Evolutionary conservation across 23 tunicate species (phyloP).

Genomic region (Halocynthia aurantium): DNA sequence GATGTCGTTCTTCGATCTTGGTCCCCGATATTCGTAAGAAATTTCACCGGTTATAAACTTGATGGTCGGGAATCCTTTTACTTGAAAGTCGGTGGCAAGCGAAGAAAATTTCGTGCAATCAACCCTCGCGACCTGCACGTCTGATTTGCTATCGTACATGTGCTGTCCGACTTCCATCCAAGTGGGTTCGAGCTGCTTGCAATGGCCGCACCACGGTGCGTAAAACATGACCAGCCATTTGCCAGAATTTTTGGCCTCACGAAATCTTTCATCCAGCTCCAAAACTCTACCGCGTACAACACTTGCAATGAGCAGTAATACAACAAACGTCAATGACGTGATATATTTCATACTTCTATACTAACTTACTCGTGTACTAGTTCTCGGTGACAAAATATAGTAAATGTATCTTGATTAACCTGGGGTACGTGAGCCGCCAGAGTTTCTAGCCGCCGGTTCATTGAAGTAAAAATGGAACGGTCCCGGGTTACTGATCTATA

Average conservation of each 20-base stretch:
- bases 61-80: constrained; percentile 85
- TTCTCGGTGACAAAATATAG: no score
- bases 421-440: no score
- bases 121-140: constrained; percentile 58
- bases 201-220: constrained; percentile 99
- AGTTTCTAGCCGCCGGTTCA: no score
- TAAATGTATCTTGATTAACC: no score
- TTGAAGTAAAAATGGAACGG: no score
- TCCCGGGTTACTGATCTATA: no score
- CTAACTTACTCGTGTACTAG: no score
- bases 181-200: constrained; percentile 77
- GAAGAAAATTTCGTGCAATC: constrained; percentile 75
- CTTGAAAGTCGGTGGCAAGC: constrained; percentile 35
- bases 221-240: constrained; percentile 90
- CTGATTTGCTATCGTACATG: constrained; percentile 24
- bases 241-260: constrained; percentile 33
- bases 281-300: neutral
- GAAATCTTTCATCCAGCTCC: constrained; percentile 42
- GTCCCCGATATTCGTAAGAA: constrained; percentile 60
- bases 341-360: no score
- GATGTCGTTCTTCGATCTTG: constrained; percentile 45
- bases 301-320: no score
- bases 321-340: no score
- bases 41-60: constrained; percentile 51
- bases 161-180: constrained; percentile 68